Base-by-base conservation (phyloP, 2,113 vertebrate species). In the Oophaga pumilio region DNA sequence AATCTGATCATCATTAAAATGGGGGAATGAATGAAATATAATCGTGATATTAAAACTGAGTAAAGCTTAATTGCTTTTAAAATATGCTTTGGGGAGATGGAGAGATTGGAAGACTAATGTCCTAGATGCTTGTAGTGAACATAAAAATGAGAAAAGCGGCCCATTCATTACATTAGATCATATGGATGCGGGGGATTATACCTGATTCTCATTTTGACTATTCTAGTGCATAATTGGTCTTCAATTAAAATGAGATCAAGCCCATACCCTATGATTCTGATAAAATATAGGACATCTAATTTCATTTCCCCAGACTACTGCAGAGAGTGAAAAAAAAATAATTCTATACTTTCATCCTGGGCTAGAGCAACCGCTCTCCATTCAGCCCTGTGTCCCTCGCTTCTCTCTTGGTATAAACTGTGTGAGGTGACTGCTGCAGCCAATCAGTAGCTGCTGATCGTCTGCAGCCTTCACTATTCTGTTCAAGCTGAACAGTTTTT, bases 1-100 rank as follows among this genome's bases (percentile, higher is more conserved):
- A 89, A 73, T 84, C 43, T 76, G 59, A 82, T 82, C 71, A 90
- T 82, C 49, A 82, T 85, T 89, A 82, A 87, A 86, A 87, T 82
- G 69, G 79, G 53, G 33, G 56, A 87, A 82, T 87, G 79, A 76
- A 87, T 87, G 79, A 82, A 81, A 82, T 87, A 87, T 82, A 82
- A 87, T 74, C 56, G 69, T 73, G 33, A 11, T 33, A 82, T 87
- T 87, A 87, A 74, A 82, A 82, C 10, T 9, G 57, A 83, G 49
- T 68, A 76, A 60, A 60, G 68, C 71, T 83, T 88, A 83, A 88
- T 88, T 74, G 53, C 68, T 83, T 83, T 66, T 83, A 88, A 88
- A 84, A 88, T 87, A 82, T 76, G 81, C 71, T 76, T 88, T 76
- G 22, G 87, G 80, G 69, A 83, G n/a, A 53, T 76, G 53, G 26